These are phyloP conservation scores for Pseudococcus longispinus DNA, from an alignment of 2,888 invertebrate genomes.

Conservation along the genomic window DNA sequence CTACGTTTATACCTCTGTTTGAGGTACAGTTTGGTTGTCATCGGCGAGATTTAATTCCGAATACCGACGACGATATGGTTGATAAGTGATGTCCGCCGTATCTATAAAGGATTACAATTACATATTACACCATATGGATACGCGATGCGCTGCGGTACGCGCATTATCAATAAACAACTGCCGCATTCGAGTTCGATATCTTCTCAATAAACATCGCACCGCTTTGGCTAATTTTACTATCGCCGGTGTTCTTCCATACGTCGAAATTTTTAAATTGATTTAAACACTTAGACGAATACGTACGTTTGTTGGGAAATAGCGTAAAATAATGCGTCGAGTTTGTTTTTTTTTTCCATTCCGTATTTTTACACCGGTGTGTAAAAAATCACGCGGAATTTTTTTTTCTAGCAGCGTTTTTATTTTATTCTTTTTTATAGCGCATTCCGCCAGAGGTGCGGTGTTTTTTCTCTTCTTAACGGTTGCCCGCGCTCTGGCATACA, in stretches of 20 bases:
- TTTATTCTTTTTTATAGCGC: not conserved
- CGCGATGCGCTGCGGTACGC: not conserved
- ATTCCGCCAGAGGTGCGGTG: not conserved
- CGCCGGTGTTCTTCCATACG: not conserved
- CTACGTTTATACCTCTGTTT: not conserved
- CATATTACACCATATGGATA: not conserved
- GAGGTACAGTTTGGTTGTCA: not conserved
- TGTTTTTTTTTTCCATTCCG: not conserved
- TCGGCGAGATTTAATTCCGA: conserved; percentile 33
- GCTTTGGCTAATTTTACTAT: not conserved
- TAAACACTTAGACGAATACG: not conserved
- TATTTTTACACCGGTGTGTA: not conserved
- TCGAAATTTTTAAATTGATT: not conserved
- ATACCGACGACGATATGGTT: conserved; percentile 29
- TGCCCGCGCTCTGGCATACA: not conserved
- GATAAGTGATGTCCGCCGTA: not conserved
- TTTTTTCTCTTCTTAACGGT: conserved; percentile 22
- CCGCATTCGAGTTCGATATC: not conserved
- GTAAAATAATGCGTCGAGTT: not conserved
- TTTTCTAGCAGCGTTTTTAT: not conserved
- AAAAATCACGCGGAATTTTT: not conserved
- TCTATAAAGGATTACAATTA: not conserved
- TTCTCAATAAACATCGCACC: not conserved
- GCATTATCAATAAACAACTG: not conserved
- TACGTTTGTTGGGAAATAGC: not conserved